Base-by-base conservation (phyloP, 2,113 vertebrate species). In the Cyanistes caeruleus region DNA sequence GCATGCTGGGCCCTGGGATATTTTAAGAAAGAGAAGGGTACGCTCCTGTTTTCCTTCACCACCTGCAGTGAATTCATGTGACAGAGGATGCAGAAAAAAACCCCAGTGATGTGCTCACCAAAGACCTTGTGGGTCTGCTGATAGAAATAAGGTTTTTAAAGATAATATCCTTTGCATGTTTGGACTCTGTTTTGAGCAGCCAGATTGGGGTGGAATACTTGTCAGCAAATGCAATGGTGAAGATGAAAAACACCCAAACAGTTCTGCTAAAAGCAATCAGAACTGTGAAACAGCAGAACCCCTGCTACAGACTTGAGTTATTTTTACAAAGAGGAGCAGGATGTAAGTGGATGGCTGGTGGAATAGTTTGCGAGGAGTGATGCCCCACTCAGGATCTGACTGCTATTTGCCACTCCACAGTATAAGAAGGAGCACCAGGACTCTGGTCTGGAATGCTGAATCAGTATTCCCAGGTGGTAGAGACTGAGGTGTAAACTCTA, bases 261-360 rank as follows among this genome's bases (percentile, higher is more conserved):
- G 60, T 39, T 89, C 68, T 67, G 69, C 31, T 73, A 51, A 77
- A 81, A 85, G 31, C 31, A 51, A 41, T 17, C 10, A 13, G 60
- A 94, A 67, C 72, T 56, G 20, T 74, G 52, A 83, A 89, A 64
- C 13, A 62, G n/a, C 46, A 80, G 37, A 84, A 84, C 37, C 41
- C 31, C n/a, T 75, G 77, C 33, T 65, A n/a, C 23, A 46, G 23
- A 37, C 23, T 13, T 53, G 48, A 30, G 28, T 55, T 87, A 64
- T 37, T 81, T 73, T 77, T 69, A 55, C 21, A 48, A 41, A 63
- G 39, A 77, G 13, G 8, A 73, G 35, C 13, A 51, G 39, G 35
- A 76, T 43, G 20, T 9, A 68, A 25, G 37, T 14, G 7, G 10
- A 27, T 14, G 17, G 35, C 68, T 68, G n/a, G 7, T 28, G 22